Evolutionary conservation across 2,113 vertebrate genomes (phyloP).

Genomic region (Nannobrachium achirus): DNA sequence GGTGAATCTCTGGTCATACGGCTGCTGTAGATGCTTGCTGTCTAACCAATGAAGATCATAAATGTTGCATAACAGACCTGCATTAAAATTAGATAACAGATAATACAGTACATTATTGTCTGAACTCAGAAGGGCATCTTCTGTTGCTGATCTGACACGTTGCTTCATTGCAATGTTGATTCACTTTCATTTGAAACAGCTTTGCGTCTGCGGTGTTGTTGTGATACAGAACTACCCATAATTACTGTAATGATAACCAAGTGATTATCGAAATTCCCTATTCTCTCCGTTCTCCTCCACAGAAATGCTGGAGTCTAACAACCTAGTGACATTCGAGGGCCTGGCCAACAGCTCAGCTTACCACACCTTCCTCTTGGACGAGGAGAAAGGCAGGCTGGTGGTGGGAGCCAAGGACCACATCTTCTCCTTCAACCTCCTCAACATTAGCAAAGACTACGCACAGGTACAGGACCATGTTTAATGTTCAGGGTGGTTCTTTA

Average conservation of each 20-base stretch:
- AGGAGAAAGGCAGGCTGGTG: conserved; percentile 91
- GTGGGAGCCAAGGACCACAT: conserved; percentile 98
- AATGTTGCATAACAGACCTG: no score
- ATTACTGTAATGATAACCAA: background rate
- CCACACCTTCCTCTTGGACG: conserved; percentile 96
- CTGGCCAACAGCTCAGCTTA: conserved; percentile 94
- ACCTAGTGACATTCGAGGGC: conserved; percentile 91
- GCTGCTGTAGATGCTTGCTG: background rate
- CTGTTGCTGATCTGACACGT: background rate
- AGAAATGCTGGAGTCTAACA: conserved; percentile 98
- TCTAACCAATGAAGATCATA: conserved; percentile 9
- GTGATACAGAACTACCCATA: background rate
- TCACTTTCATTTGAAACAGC: background rate
- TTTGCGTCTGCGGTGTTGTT: background rate
- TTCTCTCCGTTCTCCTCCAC: conserved; percentile 64
- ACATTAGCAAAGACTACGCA: conserved; percentile 92
- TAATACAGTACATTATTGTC: no score
- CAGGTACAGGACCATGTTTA: conserved; percentile 79
- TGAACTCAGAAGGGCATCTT: background rate
- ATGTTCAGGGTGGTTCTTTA: no score
- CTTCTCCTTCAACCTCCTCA: conserved; percentile 95
- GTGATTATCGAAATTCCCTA: conserved; percentile 20
- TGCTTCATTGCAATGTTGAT: background rate
- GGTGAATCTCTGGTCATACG: conserved; percentile 17
- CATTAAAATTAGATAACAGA: no score